A percentile compares a stretch with the other conserved stretches of the same genome.
These are phyloP conservation scores for Lithophane semibrunnea DNA, from an alignment of 2,888 invertebrate species.

Conservation along the genomic window DNA sequence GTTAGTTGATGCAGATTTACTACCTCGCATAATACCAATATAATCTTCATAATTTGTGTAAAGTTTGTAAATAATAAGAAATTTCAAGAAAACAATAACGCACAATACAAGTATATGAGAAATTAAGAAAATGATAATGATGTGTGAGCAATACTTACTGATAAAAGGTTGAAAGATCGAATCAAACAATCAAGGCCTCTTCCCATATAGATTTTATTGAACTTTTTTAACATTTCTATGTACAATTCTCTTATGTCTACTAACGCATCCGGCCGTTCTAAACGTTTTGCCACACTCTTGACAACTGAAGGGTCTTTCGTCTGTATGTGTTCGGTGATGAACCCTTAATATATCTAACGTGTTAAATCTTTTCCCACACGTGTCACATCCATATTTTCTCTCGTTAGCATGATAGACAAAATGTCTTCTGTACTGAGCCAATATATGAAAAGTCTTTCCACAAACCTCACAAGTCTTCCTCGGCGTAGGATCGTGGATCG, in stretches of 20 bases:
- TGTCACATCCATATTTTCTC: slow-evolving; percentile 87
- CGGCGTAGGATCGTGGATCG: slow-evolving; percentile 86
- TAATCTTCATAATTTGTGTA: background rate
- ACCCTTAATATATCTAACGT: slow-evolving; percentile 88
- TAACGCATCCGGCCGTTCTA: slow-evolving; percentile 87
- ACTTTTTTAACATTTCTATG: slow-evolving; percentile 78
- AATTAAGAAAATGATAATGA: slow-evolving; percentile 48
- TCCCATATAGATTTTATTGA: slow-evolving; percentile 68
- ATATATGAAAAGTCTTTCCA: slow-evolving; percentile 88
- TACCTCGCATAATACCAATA: slow-evolving; percentile 7
- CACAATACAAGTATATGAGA: slow-evolving; percentile 10
- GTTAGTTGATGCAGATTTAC: slow-evolving; percentile 24
- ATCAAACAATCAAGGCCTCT: slow-evolving; percentile 62
- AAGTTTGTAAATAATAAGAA: slow-evolving; percentile 14
- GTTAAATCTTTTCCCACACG: slow-evolving; percentile 89
- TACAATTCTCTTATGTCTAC: slow-evolving; percentile 85
- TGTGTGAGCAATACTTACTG: slow-evolving; percentile 41
- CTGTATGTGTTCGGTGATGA: slow-evolving; percentile 88
- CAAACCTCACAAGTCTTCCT: slow-evolving; percentile 89
- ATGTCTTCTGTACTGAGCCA: slow-evolving; percentile 88
- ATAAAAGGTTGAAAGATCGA: slow-evolving; percentile 58
- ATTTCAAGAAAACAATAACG: slow-evolving; percentile 15
- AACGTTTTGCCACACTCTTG: slow-evolving; percentile 88
- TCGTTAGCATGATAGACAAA: slow-evolving; percentile 89
- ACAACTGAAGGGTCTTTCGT: slow-evolving; percentile 86